A percentile compares a stretch with the other conserved stretches of the same genome.
phyloP scores from a whole-genome alignment of 2,888 invertebrate genomes.

The Yponomeuta plumbellus region DNA sequence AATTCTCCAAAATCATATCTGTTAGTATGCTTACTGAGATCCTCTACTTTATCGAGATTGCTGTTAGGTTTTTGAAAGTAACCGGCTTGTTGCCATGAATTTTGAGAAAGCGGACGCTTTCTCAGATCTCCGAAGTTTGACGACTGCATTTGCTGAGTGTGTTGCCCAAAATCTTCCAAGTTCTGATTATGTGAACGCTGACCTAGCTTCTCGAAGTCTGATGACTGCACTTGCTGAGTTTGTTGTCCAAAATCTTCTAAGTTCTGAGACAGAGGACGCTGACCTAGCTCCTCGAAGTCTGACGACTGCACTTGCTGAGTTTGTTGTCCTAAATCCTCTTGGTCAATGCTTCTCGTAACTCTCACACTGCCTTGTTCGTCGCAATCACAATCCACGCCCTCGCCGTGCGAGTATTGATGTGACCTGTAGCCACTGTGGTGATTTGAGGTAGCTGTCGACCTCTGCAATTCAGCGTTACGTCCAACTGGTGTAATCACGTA shows the following conservation, averaged over 20 bases:
- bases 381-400: constrained; percentile 37
- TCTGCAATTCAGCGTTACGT: constrained; percentile 38
- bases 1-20: constrained; percentile 31
- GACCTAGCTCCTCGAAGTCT: not conserved
- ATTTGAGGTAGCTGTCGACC: constrained; percentile 41
- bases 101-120: not conserved
- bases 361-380: constrained; percentile 49
- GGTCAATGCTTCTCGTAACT: constrained; percentile 34
- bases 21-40: constrained; percentile 36
- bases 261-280: not conserved
- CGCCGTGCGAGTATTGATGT: constrained; percentile 22
- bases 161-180: constrained; percentile 36
- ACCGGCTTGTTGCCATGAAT: constrained; percentile 22
- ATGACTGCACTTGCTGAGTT: constrained; percentile 19
- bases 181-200: not conserved
- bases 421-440: constrained; percentile 34
- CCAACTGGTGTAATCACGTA: constrained; percentile 59
- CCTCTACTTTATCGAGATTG: constrained; percentile 28
- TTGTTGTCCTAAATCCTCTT: constrained; percentile 36
- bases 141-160: constrained; percentile 21
- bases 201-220: not conserved
- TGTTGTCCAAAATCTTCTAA: constrained; percentile 36
- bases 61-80: constrained; percentile 32
- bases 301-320: constrained; percentile 18
- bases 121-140: not conserved